These are phyloP conservation scores for Xylota sylvarum DNA, from an alignment of 2,888 invertebrate species.

Conservation along the genomic window DNA sequence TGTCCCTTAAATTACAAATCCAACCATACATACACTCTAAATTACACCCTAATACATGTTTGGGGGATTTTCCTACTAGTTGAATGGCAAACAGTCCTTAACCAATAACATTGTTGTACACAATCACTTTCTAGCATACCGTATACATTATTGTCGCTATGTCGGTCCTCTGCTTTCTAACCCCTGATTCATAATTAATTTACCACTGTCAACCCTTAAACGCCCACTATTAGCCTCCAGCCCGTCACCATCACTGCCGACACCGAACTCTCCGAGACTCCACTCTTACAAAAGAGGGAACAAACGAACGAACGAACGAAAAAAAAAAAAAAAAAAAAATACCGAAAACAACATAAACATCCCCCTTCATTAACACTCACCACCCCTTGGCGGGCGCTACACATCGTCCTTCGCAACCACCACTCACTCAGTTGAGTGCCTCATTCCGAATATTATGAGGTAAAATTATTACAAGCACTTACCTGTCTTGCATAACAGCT, in stretches of 20 bases:
- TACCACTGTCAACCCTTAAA: conserved; percentile 72
- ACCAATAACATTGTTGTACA: conserved; percentile 59
- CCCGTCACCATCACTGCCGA: neutral
- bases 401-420: conserved; percentile 50
- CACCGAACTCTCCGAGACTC: neutral
- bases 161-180: conserved; percentile 63
- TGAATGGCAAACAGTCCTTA: conserved; percentile 61
- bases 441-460: conserved; percentile 75
- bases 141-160: conserved; percentile 51
- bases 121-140: conserved; percentile 50
- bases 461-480: conserved; percentile 77
- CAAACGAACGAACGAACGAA: neutral
- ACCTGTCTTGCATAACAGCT: conserved; percentile 76
- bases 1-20: neutral
- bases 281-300: conserved; percentile 9
- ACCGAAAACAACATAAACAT: conserved; percentile 29
- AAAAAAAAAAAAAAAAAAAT: conserved; percentile 4
- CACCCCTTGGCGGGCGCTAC: neutral
- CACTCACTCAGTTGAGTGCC: conserved; percentile 63
- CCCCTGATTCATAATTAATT: conserved; percentile 75
- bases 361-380: conserved; percentile 68
- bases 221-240: conserved; percentile 67
- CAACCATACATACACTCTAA: neutral
- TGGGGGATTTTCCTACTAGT: conserved; percentile 33
- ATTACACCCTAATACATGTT: conserved; percentile 7